Percentiles rank a stretch among this genome's conserved stretches.
phyloP scores from a whole-genome alignment of 1,140 invertebrate species.

The Doryteuthis pealeii region DNA sequence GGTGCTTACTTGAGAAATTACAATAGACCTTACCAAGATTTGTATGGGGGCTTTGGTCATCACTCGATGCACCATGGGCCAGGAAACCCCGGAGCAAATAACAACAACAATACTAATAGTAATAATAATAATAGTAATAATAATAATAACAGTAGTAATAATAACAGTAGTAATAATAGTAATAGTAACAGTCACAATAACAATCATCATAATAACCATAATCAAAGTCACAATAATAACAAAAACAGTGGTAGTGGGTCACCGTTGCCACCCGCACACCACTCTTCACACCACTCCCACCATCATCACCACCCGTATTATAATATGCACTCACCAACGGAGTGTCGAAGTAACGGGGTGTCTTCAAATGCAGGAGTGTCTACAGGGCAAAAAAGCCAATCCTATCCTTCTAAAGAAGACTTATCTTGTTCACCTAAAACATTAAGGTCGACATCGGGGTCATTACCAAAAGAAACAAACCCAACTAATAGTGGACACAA shows the following conservation, averaged over 20 bases:
- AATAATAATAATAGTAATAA: neutral
- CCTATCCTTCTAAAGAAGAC: too few relatives aligned
- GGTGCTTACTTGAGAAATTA: conserved; percentile 2
- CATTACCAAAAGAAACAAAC: too few relatives aligned
- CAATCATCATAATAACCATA: neutral
- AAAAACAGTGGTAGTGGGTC: neutral
- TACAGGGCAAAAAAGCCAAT: too few relatives aligned
- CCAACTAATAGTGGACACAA: too few relatives aligned
- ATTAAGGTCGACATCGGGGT: too few relatives aligned
- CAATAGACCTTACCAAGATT: conserved; percentile 20
- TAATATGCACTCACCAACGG: too few relatives aligned
- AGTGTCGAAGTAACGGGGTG: too few relatives aligned
- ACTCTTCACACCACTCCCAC: neutral
- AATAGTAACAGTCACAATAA: neutral
- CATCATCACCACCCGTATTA: neutral
- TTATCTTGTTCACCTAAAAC: too few relatives aligned
- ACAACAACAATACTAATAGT: neutral
- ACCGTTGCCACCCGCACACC: too few relatives aligned
- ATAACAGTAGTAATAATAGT: neutral
- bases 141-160: neutral
- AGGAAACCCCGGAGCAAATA: neutral
- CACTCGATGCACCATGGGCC: neutral
- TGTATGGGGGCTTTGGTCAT: conserved; percentile 22
- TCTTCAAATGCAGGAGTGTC: too few relatives aligned
- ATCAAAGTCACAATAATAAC: neutral